Percentiles rank a stretch among this genome's conserved stretches.
Conservation (phyloP, 1,140 invertebrate species). For the Caenorhabditis brenneri region DNA sequence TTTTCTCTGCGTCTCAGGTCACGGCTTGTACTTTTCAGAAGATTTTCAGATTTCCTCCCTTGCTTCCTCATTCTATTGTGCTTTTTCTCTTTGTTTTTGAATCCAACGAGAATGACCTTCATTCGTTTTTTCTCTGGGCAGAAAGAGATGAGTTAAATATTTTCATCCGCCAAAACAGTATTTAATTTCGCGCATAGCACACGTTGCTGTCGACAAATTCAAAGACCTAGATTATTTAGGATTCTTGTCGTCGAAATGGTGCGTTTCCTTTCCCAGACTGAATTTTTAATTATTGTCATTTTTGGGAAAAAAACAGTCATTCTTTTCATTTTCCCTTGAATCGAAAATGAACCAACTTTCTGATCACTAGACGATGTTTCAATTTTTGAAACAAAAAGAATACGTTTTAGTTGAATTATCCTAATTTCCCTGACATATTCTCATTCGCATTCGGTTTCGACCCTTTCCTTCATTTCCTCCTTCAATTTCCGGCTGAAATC, state of each 20-base stretch:
- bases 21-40: background rate
- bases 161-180: background rate
- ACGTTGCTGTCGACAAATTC: background rate
- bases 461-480: background rate
- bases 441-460: background rate
- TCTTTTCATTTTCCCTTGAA: background rate
- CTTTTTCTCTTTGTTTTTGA: background rate
- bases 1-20: slow-evolving; percentile 8
- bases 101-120: background rate
- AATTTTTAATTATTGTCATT: background rate
- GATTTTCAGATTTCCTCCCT: background rate
- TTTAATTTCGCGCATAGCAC: background rate
- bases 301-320: background rate
- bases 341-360: background rate
- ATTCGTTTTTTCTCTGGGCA: background rate
- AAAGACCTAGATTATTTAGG: background rate
- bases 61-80: background rate
- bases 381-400: too few species aligned
- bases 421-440: too few species aligned
- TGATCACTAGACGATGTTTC: background rate
- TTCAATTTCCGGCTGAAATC: background rate
- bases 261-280: background rate
- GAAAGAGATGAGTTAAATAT: background rate
- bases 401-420: too few species aligned
- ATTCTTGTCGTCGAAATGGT: background rate